These are phyloP conservation scores for Arrhamphus sclerolepis DNA, from an alignment of 2,797 vertebrate species.

Conservation along the genomic window DNA sequence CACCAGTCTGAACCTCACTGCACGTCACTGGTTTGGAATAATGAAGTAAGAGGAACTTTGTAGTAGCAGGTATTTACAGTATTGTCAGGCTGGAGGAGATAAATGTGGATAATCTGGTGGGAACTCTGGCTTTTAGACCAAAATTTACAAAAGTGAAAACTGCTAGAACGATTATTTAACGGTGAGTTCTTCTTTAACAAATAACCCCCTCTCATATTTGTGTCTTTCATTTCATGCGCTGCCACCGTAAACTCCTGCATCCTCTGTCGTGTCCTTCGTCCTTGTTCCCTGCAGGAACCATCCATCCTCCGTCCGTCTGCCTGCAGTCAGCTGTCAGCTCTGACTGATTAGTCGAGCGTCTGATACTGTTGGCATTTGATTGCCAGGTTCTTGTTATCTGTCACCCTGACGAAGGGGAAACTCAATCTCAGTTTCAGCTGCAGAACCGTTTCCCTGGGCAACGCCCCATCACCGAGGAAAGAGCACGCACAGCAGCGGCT, in stretches of 20 bases:
- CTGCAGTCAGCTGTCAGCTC: constrained; percentile 27
- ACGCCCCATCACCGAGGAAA: constrained; percentile 26
- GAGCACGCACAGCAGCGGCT: constrained; percentile 7
- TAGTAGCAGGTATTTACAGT: too few species aligned
- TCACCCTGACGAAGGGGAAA: constrained; percentile 46
- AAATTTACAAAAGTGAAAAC: too few species aligned
- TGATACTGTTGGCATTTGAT: constrained; percentile 58
- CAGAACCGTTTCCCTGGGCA: constrained; percentile 45
- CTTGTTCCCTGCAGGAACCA: constrained; percentile 27
- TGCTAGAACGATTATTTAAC: too few species aligned
- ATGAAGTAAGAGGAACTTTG: too few species aligned
- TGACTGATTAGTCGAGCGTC: constrained; percentile 52
- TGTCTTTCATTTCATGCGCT: too few species aligned
- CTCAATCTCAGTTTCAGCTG: constrained; percentile 59
- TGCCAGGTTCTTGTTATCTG: constrained; percentile 65
- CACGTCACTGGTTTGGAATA: too few species aligned
- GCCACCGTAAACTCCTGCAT: constrained; percentile 8
- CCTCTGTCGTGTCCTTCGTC: constrained; percentile 12
- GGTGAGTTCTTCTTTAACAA: too few species aligned
- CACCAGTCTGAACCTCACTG: too few species aligned
- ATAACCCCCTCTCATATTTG: not conserved
- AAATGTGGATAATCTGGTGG: too few species aligned
- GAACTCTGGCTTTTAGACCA: too few species aligned
- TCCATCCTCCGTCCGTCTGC: constrained; percentile 4
- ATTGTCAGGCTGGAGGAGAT: too few species aligned